Evolutionary conservation across 1,140 invertebrate species (phyloP).

Genomic region (Bombus vancouverensis): DNA sequence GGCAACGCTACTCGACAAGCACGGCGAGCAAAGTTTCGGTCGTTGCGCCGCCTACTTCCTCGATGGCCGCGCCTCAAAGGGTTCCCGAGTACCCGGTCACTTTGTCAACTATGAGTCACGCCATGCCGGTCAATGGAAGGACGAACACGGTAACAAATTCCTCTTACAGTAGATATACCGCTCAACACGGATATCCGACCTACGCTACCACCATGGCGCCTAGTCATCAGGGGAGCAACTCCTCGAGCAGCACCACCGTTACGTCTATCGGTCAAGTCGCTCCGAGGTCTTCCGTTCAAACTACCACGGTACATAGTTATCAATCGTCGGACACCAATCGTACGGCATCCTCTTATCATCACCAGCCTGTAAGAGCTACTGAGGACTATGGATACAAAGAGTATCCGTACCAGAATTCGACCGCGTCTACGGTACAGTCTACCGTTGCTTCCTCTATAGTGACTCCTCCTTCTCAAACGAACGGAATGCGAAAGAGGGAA

Average conservation of each 20-base stretch:
- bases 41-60: conserved; percentile 43
- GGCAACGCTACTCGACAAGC: conserved; percentile 58
- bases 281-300: conserved; percentile 65
- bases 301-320: conserved; percentile 58
- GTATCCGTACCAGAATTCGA: conserved; percentile 65
- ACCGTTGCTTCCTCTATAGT: conserved; percentile 34
- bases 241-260: conserved; percentile 75
- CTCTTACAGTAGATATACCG: conserved; percentile 67
- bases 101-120: conserved; percentile 57
- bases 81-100: conserved; percentile 65
- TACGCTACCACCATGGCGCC: conserved; percentile 78
- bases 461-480: conserved; percentile 59
- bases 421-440: conserved; percentile 43
- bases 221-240: conserved; percentile 74
- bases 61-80: conserved; percentile 54
- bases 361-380: conserved; percentile 36
- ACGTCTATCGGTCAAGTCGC: conserved; percentile 70
- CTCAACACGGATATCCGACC: conserved; percentile 64
- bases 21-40: conserved; percentile 52
- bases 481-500: conserved; percentile 84
- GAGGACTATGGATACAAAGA: conserved; percentile 73
- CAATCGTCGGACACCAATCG: conserved; percentile 60
- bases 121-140: conserved; percentile 70
- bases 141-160: conserved; percentile 63
- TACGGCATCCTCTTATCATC: conserved; percentile 48